Evolutionary conservation across 2,113 vertebrate genomes (phyloP).

Genomic region (Nothoprocta perdicaria): DNA sequence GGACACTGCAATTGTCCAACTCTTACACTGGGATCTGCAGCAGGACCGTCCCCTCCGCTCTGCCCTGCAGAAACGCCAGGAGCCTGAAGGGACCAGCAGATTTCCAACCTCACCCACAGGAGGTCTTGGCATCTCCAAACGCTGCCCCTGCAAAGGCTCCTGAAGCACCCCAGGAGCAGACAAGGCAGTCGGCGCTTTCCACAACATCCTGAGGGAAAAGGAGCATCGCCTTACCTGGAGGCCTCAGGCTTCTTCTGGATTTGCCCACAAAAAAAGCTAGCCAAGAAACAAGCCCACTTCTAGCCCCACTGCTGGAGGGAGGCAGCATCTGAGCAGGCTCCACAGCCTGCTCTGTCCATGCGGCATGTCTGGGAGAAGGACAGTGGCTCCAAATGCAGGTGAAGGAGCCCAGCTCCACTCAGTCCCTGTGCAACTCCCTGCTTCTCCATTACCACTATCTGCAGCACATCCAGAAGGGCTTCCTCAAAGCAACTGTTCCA

Average conservation of each 20-base stretch:
- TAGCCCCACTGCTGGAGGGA: neutral
- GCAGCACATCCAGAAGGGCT: neutral
- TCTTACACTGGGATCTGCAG: neutral
- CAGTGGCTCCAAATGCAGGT: fast-evolving
- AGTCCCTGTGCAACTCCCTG: neutral
- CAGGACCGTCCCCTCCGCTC: neutral
- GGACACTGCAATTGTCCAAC: neutral
- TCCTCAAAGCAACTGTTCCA: neutral
- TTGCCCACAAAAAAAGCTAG: neutral
- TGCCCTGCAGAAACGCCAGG: neutral
- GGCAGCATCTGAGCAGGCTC: neutral
- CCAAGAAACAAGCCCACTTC: neutral
- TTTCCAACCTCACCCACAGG: fast-evolving
- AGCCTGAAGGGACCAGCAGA: neutral
- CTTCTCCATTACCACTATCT: neutral
- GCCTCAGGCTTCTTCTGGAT: fast-evolving
- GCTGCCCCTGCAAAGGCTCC: neutral
- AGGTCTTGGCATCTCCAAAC: fast-evolving
- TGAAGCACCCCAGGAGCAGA: fast-evolving
- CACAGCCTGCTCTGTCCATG: neutral
- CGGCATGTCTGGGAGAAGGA: fast-evolving
- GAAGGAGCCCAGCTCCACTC: neutral
- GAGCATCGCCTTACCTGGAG: fast-evolving
- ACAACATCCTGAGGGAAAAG: neutral
- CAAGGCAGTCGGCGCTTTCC: fast-evolving